These are phyloP conservation scores for Magallana nippona DNA, from an alignment of 2,888 invertebrate species.

Conservation along the genomic window DNA sequence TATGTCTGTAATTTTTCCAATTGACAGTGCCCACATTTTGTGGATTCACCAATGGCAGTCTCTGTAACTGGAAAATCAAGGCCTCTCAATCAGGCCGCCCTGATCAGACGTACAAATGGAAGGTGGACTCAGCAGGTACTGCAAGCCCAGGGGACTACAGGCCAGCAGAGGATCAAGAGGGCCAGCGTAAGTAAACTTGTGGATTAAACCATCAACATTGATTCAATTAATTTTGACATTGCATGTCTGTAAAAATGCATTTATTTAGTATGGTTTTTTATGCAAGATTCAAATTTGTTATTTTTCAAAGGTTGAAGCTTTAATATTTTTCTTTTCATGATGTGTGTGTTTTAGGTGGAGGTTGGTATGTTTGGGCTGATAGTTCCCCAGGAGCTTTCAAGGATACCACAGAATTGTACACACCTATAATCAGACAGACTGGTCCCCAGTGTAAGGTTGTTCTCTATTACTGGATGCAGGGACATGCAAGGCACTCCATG, in stretches of 20 bases:
- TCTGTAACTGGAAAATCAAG: conserved; percentile 65
- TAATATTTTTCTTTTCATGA: not conserved
- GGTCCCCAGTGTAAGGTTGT: conserved; percentile 70
- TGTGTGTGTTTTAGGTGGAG: conserved; percentile 42
- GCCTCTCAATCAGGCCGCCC: conserved; percentile 44
- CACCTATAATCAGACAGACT: conserved; percentile 59
- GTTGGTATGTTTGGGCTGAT: conserved; percentile 68
- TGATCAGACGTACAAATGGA: conserved; percentile 64
- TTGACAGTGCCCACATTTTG: conserved; percentile 58
- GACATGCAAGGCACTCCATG: conserved; percentile 61
- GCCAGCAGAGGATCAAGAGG: conserved; percentile 56
- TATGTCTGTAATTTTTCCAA: conserved; percentile 4
- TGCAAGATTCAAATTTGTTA: not conserved
- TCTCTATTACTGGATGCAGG: conserved; percentile 70
- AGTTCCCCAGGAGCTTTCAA: conserved; percentile 64
- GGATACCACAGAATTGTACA: conserved; percentile 61
- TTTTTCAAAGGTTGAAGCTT: not conserved
- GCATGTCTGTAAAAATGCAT: too few relatives aligned
- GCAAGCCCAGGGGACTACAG: conserved; percentile 47
- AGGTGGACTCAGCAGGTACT: conserved; percentile 54
- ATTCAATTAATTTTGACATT: not conserved
- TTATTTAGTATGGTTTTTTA: too few relatives aligned
- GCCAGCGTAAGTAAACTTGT: not conserved
- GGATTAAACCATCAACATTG: not conserved
- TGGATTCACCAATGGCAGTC: conserved; percentile 62